These are phyloP conservation scores for Xestia c-nigrum DNA, from an alignment of 2,888 invertebrate genomes.

Conservation along the genomic window DNA sequence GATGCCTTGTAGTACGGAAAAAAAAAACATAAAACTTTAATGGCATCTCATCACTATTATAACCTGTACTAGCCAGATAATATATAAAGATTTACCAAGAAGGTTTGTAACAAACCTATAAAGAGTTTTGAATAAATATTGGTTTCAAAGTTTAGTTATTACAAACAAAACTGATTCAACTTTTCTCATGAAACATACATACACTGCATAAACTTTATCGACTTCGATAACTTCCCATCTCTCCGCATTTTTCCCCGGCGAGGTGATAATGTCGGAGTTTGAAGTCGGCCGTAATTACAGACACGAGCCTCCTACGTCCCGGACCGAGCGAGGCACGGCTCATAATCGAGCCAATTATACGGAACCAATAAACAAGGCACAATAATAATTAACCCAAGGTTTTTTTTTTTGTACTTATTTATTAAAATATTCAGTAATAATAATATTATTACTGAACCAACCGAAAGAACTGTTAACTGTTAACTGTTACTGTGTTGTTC, in stretches of 20 bases:
- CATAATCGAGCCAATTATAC: conserved; percentile 85
- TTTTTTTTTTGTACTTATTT: conserved; percentile 24
- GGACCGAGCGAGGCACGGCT: conserved; percentile 48
- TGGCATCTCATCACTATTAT: neutral
- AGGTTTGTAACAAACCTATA: neutral
- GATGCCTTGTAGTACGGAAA: neutral
- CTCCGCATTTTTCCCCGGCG: conserved; percentile 66
- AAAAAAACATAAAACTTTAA: neutral
- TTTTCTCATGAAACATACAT: neutral
- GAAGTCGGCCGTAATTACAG: conserved; percentile 82
- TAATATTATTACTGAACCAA: too few relatives aligned
- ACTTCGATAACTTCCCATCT: conserved; percentile 46
- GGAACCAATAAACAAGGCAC: conserved; percentile 84
- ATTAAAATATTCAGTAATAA: neutral
- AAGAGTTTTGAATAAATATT: conserved; percentile 1
- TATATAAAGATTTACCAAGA: neutral
- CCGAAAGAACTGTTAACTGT: too few relatives aligned
- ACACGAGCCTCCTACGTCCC: conserved; percentile 66
- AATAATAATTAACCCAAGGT: conserved; percentile 75
- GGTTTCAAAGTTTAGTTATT: neutral
- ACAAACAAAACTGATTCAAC: conserved; percentile 26
- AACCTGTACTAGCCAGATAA: neutral
- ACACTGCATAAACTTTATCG: conserved; percentile 56
- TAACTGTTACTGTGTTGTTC: too few relatives aligned
- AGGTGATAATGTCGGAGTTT: conserved; percentile 87